Percentiles rank a stretch among this genome's conserved stretches.
Evolutionary conservation across 2,888 invertebrate genomes (phyloP).

Genomic region (Elegia similella): DNA sequence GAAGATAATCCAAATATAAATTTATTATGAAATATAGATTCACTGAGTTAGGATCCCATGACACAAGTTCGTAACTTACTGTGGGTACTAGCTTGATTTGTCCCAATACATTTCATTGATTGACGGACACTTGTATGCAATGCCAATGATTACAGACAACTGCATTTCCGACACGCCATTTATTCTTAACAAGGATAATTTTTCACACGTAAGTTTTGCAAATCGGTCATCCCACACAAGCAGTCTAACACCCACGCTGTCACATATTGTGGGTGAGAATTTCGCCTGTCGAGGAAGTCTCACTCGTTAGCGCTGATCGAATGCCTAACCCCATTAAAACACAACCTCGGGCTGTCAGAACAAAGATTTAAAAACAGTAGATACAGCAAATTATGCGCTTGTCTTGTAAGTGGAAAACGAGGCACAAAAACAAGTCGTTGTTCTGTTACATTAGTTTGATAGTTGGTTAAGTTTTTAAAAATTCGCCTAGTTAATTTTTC

Average conservation of each 20-base stretch:
- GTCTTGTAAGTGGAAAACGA: not conserved
- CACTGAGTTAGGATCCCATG: too few species aligned
- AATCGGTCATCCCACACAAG: not conserved
- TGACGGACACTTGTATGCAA: not conserved
- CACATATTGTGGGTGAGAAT: constrained; percentile 40
- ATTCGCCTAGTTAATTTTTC: too few species aligned
- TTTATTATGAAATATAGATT: too few species aligned
- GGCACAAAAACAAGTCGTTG: too few species aligned
- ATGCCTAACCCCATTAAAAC: constrained; percentile 45
- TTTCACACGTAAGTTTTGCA: constrained; percentile 1
- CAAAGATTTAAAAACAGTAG: constrained; percentile 12
- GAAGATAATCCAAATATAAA: too few species aligned
- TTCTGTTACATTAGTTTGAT: too few species aligned
- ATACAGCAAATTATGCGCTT: too few species aligned
- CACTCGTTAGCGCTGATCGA: constrained; percentile 59
- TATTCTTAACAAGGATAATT: constrained; percentile 1
- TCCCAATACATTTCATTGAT: not conserved
- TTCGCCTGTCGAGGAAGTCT: constrained; percentile 46
- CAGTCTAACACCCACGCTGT: constrained; percentile 31
- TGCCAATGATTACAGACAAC: not conserved
- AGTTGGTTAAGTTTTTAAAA: too few species aligned
- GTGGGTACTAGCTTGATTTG: too few species aligned
- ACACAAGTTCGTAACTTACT: too few species aligned
- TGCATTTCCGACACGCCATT: not conserved
- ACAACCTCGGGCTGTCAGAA: constrained; percentile 29